Percentiles rank a stretch among this genome's conserved stretches.
Evolutionary conservation across 2,113 vertebrate genomes (phyloP).

Genomic region (Anhinga anhinga): DNA sequence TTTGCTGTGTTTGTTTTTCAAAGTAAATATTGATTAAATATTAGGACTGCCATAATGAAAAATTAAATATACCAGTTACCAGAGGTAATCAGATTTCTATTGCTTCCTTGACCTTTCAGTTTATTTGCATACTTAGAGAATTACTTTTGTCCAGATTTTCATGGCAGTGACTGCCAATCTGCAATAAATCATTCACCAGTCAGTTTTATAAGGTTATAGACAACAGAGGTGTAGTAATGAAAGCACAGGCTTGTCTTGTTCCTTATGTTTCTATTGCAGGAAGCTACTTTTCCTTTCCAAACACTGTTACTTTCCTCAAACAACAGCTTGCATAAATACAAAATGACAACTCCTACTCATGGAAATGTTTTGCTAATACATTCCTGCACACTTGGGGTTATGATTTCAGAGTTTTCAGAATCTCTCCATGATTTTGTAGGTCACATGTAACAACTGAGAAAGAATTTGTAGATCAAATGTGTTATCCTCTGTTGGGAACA

Average conservation of each 20-base stretch:
- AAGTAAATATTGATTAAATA: background rate
- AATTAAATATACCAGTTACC: background rate
- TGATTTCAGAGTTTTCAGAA: background rate
- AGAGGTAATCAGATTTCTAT: background rate
- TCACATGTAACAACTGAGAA: background rate
- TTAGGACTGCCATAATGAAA: background rate
- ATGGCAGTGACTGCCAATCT: background rate
- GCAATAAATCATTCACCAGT: background rate
- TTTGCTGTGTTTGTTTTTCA: background rate
- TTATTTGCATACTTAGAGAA: background rate
- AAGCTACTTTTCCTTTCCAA: slow-evolving; percentile 17
- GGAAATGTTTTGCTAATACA: background rate
- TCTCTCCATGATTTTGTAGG: background rate
- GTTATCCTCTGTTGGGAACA: background rate
- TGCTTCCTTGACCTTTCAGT: background rate
- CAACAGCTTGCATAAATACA: background rate
- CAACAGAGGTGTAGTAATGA: background rate
- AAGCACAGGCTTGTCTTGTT: background rate
- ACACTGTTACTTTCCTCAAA: background rate
- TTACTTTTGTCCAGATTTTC: background rate
- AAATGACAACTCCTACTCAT: background rate
- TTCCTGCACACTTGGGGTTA: background rate
- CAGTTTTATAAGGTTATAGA: background rate
- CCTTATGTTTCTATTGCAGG: background rate
- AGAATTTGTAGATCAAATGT: background rate